phyloP scores from a whole-genome alignment of 2,888 invertebrate species.

The Sabatieria punctata region DNA sequence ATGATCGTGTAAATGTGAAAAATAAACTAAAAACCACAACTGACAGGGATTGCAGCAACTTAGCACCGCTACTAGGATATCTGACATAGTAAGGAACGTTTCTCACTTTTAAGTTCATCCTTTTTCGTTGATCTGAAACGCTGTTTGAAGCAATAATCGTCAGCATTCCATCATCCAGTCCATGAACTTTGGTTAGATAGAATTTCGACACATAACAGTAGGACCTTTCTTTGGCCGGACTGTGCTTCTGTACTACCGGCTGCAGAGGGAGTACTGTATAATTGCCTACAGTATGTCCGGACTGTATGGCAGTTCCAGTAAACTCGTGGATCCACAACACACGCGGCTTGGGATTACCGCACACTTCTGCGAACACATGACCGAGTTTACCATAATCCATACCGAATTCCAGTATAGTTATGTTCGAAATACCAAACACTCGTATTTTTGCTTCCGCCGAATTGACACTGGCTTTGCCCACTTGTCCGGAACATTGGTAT shows the following conservation, averaged over 20 bases:
- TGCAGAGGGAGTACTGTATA: neutral
- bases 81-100: no score
- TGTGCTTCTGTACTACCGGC: neutral
- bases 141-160: no score
- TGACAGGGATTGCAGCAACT: no score
- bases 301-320: neutral
- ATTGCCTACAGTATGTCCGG: neutral
- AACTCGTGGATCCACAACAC: neutral
- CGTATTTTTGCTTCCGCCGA: neutral
- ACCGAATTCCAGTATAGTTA: neutral
- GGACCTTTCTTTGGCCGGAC: neutral
- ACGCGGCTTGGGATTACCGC: conserved; percentile 5
- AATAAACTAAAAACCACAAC: no score
- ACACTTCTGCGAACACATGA: neutral
- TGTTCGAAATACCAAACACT: conserved; percentile 1
- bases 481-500: conserved; percentile 1
- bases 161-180: neutral
- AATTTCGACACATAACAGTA: conserved; percentile 6
- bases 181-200: neutral
- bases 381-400: neutral
- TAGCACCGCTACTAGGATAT: no score
- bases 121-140: no score
- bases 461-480: neutral
- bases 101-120: no score
- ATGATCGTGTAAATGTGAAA: no score